Base-by-base conservation (phyloP, 1,140 invertebrate genomes). In the Musca vetustissima region DNA sequence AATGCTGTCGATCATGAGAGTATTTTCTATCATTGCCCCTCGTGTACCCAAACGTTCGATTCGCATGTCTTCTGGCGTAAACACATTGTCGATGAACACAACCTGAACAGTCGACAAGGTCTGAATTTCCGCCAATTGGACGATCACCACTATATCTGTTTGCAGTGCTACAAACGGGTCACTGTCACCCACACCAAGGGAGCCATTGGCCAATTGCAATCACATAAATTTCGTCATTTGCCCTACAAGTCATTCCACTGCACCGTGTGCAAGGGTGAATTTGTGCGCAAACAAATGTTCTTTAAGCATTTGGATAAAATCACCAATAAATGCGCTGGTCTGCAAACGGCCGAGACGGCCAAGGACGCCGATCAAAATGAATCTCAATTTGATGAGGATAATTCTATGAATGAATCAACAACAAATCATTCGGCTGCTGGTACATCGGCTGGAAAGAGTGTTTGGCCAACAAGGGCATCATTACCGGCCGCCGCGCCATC, bases 201-300 rank as follows among this genome's bases (percentile, higher is more conserved):
- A 14, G 78, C 78, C 11, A 80, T 80, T 8, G 78, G 78, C 0
- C 78, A 80, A 73, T 57, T 80, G 59, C 78, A 80, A 43, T 80
- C 78, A 48, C 78, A 80, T 66, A 80, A 80, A 65, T 80, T 80
- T 70, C 75, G 78, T 0, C 78, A 80, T 53, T 69, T 80, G 36
- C 78, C 78, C 0, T 77, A 80, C 28, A 76, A 79, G 25, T 80
- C 78, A n/a, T 80, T 80, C 28, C 77, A 75, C 24, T 80, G 78
- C 55, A 66, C 78, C 21, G 76, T 72, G 24, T 80, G 78, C 57
- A 72, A 67, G 47, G 75, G 74, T 0, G 74, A 77, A 32, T 80
- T 80, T 69, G 78, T 80, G 13, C 78, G 78, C 19, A 80, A 80
- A 36, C 78, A 80, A 72, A 80, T 80, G 78, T 80, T 80, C 66